phyloP scores from a whole-genome alignment of 1,140 invertebrate species.

The Drosophila watanabei region DNA sequence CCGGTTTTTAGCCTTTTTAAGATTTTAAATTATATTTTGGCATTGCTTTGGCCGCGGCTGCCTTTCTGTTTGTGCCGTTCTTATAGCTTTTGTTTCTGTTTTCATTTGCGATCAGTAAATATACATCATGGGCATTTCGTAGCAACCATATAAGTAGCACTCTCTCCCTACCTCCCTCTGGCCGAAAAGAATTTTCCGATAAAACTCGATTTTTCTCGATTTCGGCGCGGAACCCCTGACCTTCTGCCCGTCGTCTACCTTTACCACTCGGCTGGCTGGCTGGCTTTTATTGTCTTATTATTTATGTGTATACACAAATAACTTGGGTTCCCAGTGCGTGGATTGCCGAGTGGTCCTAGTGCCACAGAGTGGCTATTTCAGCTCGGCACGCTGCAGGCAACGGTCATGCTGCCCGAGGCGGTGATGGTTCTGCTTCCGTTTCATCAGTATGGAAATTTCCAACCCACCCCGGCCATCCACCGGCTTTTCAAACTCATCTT shows the following conservation, averaged over 20 bases:
- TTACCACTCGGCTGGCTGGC: conserved; percentile 43
- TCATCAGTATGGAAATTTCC: conserved; percentile 60
- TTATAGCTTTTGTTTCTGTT: conserved; percentile 58
- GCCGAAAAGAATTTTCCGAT: conserved; percentile 35
- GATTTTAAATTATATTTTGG: conserved; percentile 71
- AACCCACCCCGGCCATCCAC: background rate
- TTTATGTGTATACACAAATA: conserved; percentile 51
- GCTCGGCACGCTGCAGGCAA: conserved; percentile 56
- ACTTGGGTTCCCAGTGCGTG: conserved; percentile 34
- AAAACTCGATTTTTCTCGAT: conserved; percentile 47
- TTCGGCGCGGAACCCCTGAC: conserved; percentile 41
- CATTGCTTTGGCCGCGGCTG: conserved; percentile 42
- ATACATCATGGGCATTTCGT: conserved; percentile 58
- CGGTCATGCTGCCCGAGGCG: conserved; percentile 71
- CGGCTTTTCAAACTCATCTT: background rate
- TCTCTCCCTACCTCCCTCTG: conserved; percentile 5
- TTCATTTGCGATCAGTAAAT: conserved; percentile 71
- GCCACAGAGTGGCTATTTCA: conserved; percentile 59
- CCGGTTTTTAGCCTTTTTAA: conserved; percentile 50
- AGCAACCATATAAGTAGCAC: conserved; percentile 3
- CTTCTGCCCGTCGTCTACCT: conserved; percentile 55
- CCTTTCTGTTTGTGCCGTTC: conserved; percentile 2
- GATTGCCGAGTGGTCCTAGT: conserved; percentile 27
- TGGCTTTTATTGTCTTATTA: conserved; percentile 51
- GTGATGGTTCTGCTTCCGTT: conserved; percentile 64